These are phyloP conservation scores for Oryctolagus cuniculus DNA, from an alignment of 2,113 vertebrate species.

Conservation along the genomic window mOryCun1.1 NC_091447.1:5012501-5013000, in stretches of 20 bases:
- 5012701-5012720: neutral
- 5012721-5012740: neutral
- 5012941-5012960: neutral
- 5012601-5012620: neutral
- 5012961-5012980: neutral
- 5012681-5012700: neutral
- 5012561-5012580: neutral
- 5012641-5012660: neutral
- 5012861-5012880: neutral
- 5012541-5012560: neutral
- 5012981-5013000: neutral
- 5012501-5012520: neutral
- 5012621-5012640: neutral
- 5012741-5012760: neutral
- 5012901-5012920: neutral
- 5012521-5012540: neutral
- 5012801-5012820: neutral
- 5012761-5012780: neutral
- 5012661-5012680: neutral
- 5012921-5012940: neutral
- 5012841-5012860: neutral
- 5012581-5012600: neutral
- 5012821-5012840: neutral
- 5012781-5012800: neutral
- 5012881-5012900: neutral